Base-by-base conservation (phyloP, 2,113 vertebrate species). In the Panthera leo region DNA sequence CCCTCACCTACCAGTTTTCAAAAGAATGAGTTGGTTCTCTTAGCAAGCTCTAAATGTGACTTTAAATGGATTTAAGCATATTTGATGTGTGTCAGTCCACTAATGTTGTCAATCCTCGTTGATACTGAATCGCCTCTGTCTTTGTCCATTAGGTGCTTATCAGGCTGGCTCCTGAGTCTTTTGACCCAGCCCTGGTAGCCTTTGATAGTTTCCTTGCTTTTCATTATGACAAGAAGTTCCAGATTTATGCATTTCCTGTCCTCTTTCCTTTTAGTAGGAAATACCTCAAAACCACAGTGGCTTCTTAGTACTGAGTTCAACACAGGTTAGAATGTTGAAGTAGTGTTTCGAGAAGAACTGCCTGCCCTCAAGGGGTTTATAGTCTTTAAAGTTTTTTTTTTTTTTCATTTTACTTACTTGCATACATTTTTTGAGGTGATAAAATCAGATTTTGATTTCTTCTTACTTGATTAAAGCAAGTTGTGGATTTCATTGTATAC, bases 391-490 rank as follows among this genome's bases (percentile, higher is more conserved):
- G 36, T 39, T 67, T 58, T 73, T 71, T 61, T 39, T 93, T 85
- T 7, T 29, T 25, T 67, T 85, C 10, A 89, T 79, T 63, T 87
- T 31, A 36, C 79, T 92, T 80, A 58, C 63, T 94, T 65, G 29
- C 27, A 14, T 80, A 83, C 16, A 83, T 96, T 91, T 95, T 91
- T 91, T 93, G 61, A 87, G 87, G 11, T 93, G n/a, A 68, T 95
- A 86, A 85, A 80, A 90, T 90, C 63, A 86, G 39, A 90, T 86
- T 90, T 92, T 71, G 3, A 93, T 79, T 92, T 83, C 55, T 16
- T 55, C 29, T 85, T 83, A 36, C 16, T 94, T 76, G 13, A 93
- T 23, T 76, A 89, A 82, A 85, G 39, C 27, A 71, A 65, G 65
- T 45, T 39, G 85, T 90, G 89, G 12, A 36, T 85, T 92, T 96